A percentile compares a stretch with the other conserved stretches of the same genome.
Evolutionary conservation across 2,113 vertebrate genomes (phyloP).

Genomic region (Noturus placidus): DNA sequence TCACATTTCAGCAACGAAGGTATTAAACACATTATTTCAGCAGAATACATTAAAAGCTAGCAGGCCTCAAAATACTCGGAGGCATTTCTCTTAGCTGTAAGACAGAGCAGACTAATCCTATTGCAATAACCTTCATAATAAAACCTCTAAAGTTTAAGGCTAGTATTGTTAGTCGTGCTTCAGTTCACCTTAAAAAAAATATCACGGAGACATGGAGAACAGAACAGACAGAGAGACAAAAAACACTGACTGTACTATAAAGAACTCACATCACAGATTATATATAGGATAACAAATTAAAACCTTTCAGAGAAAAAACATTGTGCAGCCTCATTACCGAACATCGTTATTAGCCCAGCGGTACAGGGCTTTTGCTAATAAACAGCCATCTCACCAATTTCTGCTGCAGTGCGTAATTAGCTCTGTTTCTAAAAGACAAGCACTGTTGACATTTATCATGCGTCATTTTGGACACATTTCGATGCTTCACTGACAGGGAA

Average conservation of each 20-base stretch:
- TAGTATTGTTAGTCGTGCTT: background rate
- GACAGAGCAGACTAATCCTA: background rate
- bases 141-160: background rate
- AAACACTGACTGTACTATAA: background rate
- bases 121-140: background rate
- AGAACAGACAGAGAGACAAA: background rate
- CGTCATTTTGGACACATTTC: background rate
- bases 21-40: conserved; percentile 5
- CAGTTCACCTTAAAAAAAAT: background rate
- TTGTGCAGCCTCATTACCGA: conserved; percentile 34
- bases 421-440: conserved; percentile 2
- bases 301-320: background rate
- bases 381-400: conserved; percentile 14
- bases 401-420: conserved; percentile 5
- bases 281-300: conserved; percentile 1
- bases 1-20: background rate
- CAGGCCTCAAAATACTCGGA: background rate
- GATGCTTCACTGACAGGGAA: background rate
- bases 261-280: background rate
- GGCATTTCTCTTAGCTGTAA: background rate
- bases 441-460: background rate
- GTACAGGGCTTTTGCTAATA: conserved; percentile 20
- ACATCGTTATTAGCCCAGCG: conserved; percentile 18
- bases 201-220: background rate
- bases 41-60: background rate